Evolutionary conservation across 2,113 vertebrate genomes (phyloP).

Genomic region (Neodontobutis hainanensis): DNA sequence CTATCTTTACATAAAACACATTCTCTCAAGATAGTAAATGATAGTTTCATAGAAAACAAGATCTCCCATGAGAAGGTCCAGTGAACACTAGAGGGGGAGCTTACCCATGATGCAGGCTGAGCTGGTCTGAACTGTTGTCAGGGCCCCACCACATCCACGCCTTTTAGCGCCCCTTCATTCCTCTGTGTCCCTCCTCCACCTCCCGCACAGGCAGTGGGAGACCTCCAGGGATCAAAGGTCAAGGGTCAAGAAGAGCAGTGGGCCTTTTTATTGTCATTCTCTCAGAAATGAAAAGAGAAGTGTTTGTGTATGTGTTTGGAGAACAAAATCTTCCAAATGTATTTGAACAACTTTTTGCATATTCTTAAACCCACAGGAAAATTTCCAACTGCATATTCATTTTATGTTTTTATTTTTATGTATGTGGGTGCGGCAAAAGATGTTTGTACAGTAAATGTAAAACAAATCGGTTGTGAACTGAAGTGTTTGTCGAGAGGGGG

Average conservation of each 20-base stretch:
- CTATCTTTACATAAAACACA: neutral
- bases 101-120: conserved; percentile 85
- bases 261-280: conserved; percentile 83
- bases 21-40: conserved; percentile 4
- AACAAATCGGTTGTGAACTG: conserved; percentile 43
- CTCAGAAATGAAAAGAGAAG: conserved; percentile 54
- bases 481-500: conserved; percentile 56
- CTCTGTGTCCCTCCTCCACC: conserved; percentile 73
- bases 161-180: conserved; percentile 65
- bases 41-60: conserved; percentile 28
- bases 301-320: conserved; percentile 40
- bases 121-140: conserved; percentile 75
- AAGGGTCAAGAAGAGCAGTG: conserved; percentile 82
- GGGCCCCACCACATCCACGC: conserved; percentile 74
- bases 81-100: conserved; percentile 99
- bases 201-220: conserved; percentile 78
- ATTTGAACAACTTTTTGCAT: neutral
- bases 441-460: conserved; percentile 42
- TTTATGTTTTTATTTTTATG: conserved; percentile 11
- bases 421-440: conserved; percentile 11
- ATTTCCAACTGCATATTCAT: conserved; percentile 3
- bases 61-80: conserved; percentile 77
- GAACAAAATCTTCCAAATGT: neutral
- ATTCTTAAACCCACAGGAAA: conserved; percentile 4
- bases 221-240: conserved; percentile 85